Percentiles rank a stretch among this genome's conserved stretches.
Conservation (phyloP, 2,888 invertebrate genomes). For the Smittia aterrima region DNA sequence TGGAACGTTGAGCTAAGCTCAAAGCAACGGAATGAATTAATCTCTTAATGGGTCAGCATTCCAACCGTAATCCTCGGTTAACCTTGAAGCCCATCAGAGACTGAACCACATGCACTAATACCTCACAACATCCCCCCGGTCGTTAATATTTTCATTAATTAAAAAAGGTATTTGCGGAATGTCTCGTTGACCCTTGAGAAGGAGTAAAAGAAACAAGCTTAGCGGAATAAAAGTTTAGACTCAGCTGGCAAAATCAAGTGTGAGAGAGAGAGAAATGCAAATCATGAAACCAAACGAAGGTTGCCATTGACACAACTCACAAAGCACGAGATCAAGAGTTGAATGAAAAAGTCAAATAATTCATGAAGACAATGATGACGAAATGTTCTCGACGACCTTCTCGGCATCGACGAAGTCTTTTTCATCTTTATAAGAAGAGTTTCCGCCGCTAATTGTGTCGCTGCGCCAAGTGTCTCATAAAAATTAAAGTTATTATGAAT, state of each 20-base stretch:
- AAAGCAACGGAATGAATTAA: background rate
- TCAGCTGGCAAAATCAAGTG: background rate
- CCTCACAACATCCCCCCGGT: background rate
- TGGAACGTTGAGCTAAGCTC: background rate
- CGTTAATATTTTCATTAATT: background rate
- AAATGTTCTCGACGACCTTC: background rate
- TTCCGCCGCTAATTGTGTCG: background rate
- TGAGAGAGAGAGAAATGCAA: conserved; percentile 27
- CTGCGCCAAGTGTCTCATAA: background rate
- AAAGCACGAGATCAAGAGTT: conserved; percentile 6
- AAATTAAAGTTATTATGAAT: background rate
- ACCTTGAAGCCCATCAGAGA: conserved; percentile 1
- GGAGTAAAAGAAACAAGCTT: no score
- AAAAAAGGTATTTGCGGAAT: no score
- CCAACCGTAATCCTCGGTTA: background rate
- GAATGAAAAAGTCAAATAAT: background rate
- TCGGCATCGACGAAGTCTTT: background rate
- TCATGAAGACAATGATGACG: background rate
- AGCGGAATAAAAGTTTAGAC: no score
- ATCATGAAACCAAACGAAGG: conserved; percentile 31
- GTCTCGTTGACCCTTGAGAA: no score
- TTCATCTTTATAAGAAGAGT: no score
- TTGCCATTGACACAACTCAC: conserved; percentile 2
- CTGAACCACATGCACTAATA: background rate
- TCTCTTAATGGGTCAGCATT: conserved; percentile 18